phyloP scores from a whole-genome alignment of 2,888 invertebrate species.

The Macropis europaea region DNA sequence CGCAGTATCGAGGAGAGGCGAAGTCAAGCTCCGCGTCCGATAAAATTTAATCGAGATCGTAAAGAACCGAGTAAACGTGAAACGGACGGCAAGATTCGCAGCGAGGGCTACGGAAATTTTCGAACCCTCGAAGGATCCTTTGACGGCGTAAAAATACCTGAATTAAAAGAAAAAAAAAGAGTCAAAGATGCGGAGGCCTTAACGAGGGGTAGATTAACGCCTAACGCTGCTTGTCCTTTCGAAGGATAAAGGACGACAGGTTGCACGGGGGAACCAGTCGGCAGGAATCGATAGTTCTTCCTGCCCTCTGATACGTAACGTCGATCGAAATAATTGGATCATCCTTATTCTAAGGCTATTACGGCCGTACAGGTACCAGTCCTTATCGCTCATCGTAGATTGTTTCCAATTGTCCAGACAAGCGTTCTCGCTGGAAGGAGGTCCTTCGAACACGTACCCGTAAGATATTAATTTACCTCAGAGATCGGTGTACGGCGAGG shows the following conservation, averaged over 20 bases:
- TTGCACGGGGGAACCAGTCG: constrained; percentile 28
- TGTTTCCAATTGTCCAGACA: constrained; percentile 50
- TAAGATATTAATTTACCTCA: constrained; percentile 43
- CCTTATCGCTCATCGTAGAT: constrained; percentile 52
- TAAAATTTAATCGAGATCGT: constrained; percentile 52
- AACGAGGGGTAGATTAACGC: constrained; percentile 51
- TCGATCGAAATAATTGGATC: constrained; percentile 59
- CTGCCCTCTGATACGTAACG: constrained; percentile 37
- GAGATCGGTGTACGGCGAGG: constrained; percentile 8
- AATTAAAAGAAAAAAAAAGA: background rate
- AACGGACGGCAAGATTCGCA: constrained; percentile 16
- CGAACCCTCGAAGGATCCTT: background rate
- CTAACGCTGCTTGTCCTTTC: constrained; percentile 33
- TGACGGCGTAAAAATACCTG: background rate
- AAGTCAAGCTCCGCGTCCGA: constrained; percentile 41
- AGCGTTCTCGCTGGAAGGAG: constrained; percentile 9
- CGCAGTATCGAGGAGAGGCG: constrained; percentile 32
- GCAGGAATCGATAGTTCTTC: constrained; percentile 48
- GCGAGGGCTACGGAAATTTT: constrained; percentile 8
- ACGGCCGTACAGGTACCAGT: constrained; percentile 23
- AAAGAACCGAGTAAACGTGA: constrained; percentile 37
- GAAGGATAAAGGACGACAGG: constrained; percentile 47
- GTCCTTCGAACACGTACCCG: constrained; percentile 16
- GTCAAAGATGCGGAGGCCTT: background rate
- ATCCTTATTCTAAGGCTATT: constrained; percentile 50